A percentile compares a stretch with the other conserved stretches of the same genome.
phyloP scores from a whole-genome alignment of 30 jellyfish, hydroid and myxozoan species.

The Cassiopea xamachana region DNA sequence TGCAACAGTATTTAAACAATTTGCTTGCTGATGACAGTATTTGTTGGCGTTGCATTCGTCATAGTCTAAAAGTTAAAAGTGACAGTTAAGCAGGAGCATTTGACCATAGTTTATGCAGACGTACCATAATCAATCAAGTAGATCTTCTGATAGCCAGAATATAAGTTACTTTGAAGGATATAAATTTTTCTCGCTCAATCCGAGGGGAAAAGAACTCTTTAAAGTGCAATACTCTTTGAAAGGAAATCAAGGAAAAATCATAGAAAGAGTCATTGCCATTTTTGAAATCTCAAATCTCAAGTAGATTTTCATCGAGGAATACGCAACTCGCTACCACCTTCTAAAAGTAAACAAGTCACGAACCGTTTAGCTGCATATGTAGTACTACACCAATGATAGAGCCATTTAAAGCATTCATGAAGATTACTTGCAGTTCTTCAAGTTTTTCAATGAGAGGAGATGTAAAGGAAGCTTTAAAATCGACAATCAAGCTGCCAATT shows the following conservation, averaged over 20 bases:
- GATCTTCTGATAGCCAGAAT: too few species aligned
- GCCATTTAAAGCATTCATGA: slow-evolving; percentile 20
- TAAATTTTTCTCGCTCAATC: too few species aligned
- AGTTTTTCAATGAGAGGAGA: background rate
- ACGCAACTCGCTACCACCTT: too few species aligned
- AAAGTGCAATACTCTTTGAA: too few species aligned
- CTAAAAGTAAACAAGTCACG: background rate
- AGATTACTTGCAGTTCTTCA: background rate
- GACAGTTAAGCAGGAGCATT: too few species aligned
- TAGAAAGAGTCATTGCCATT: too few species aligned
- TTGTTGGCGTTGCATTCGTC: slow-evolving; percentile 7
- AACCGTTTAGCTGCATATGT: background rate
- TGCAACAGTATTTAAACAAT: background rate
- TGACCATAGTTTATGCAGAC: too few species aligned
- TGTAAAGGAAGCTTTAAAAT: background rate
- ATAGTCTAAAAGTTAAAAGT: background rate
- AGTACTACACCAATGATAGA: slow-evolving; percentile 25
- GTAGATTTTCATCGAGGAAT: too few species aligned
- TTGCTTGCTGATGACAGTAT: slow-evolving; percentile 5
- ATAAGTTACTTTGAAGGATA: too few species aligned
- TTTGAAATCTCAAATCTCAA: too few species aligned
- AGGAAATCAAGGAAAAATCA: too few species aligned
- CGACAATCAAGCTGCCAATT: slow-evolving; percentile 24
- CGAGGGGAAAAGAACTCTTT: too few species aligned
- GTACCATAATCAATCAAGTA: background rate